A percentile compares a stretch with the other conserved stretches of the same genome.
These are phyloP conservation scores for Erythrocercus mccallii DNA, from an alignment of 2,113 vertebrate genomes.

Conservation along the genomic window DNA sequence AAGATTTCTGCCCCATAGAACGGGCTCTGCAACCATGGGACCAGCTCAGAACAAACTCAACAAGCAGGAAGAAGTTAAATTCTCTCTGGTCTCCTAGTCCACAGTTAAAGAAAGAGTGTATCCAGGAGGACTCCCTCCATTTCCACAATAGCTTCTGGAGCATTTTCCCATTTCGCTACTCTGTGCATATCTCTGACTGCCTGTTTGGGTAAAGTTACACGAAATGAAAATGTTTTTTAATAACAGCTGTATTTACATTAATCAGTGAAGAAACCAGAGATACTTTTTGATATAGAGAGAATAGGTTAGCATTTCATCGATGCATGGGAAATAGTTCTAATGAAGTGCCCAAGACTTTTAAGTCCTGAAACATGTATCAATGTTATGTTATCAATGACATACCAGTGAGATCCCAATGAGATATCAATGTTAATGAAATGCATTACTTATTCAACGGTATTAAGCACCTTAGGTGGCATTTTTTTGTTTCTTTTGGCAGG, in stretches of 20 bases:
- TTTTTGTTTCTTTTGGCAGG: rapidly evolving
- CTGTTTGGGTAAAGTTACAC: background rate
- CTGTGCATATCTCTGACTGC: background rate
- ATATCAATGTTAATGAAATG: background rate
- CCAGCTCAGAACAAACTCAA: background rate
- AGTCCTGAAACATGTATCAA: background rate
- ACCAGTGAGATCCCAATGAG: background rate
- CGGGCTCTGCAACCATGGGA: background rate
- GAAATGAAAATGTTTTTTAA: background rate
- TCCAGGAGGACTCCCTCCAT: background rate
- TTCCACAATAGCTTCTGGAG: background rate
- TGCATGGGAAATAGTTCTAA: background rate
- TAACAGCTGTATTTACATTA: background rate
- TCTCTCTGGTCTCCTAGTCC: background rate
- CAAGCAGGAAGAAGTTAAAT: background rate
- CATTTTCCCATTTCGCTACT: background rate
- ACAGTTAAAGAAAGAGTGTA: background rate
- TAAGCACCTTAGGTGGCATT: rapidly evolving
- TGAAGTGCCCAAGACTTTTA: background rate
- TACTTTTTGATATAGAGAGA: background rate
- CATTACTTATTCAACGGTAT: background rate
- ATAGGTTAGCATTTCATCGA: background rate
- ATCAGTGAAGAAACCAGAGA: background rate
- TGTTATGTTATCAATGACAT: background rate
- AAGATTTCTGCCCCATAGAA: background rate